Percentiles rank a stretch among this genome's conserved stretches.
These are phyloP conservation scores for Pitangus sulphuratus DNA, from an alignment of 2,797 vertebrate species.

Conservation along the genomic window DNA sequence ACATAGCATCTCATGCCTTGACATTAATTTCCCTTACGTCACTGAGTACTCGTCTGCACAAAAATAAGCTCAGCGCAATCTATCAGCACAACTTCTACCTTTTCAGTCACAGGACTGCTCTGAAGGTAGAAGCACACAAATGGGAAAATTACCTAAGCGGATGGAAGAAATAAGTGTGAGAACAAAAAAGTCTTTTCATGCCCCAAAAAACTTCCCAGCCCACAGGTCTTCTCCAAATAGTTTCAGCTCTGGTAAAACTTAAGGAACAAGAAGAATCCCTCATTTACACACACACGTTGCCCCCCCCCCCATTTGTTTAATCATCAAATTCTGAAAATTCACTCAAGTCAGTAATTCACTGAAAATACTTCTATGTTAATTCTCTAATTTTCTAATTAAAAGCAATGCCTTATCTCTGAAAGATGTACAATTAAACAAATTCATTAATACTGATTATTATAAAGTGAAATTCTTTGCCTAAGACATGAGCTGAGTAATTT, in stretches of 20 bases:
- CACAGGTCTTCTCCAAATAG: background rate
- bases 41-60: background rate
- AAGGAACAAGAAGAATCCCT: background rate
- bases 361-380: background rate
- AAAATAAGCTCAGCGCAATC: background rate
- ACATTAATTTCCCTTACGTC: background rate
- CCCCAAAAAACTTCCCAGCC: background rate
- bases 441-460: background rate
- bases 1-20: background rate
- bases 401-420: background rate
- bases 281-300: rapidly evolving
- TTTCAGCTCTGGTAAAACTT: background rate
- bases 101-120: background rate
- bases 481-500: background rate
- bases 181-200: background rate
- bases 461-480: background rate
- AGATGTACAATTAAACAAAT: background rate
- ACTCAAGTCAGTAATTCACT: background rate
- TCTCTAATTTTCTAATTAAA: background rate
- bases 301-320: background rate
- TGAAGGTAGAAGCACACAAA: background rate
- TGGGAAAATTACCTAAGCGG: background rate
- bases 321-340: background rate
- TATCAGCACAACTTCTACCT: background rate
- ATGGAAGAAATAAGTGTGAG: background rate